Evolutionary conservation across 2,888 invertebrate species (phyloP).

Genomic region (Chrysotoxum bicinctum): DNA sequence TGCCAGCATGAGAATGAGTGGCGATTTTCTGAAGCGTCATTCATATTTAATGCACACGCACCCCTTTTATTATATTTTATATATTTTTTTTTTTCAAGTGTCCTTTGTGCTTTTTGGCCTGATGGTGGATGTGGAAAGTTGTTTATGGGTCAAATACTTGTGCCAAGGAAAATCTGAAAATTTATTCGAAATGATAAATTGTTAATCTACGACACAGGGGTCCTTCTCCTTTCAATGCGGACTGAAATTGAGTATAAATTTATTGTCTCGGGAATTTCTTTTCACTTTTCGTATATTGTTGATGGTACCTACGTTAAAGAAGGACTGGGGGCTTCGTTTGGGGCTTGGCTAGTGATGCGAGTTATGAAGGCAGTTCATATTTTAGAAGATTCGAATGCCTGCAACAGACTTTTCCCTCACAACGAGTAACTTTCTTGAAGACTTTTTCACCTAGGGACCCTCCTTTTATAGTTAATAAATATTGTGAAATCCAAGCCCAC

Average conservation of each 20-base stretch:
- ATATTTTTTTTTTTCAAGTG: not conserved
- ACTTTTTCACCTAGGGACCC: not conserved
- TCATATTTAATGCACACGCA: conserved; percentile 70
- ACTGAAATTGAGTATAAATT: conserved; percentile 44
- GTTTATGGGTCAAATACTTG: conserved; percentile 67
- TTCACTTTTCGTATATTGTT: not conserved
- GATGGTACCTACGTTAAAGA: not conserved
- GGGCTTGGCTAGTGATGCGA: not conserved
- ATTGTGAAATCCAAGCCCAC: not conserved
- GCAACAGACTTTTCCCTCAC: conserved; percentile 30
- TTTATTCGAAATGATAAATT: conserved; percentile 57
- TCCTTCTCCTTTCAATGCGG: conserved; percentile 18
- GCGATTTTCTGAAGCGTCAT: conserved; percentile 59
- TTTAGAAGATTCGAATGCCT: conserved; percentile 22
- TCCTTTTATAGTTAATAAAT: not conserved
- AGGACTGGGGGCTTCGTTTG: not conserved
- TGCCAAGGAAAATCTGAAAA: conserved; percentile 57
- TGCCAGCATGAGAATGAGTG: conserved; percentile 47
- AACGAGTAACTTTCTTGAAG: conserved; percentile 19
- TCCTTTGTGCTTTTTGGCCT: conserved; percentile 40
- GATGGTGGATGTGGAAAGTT: conserved; percentile 50
- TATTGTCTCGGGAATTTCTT: conserved; percentile 24
- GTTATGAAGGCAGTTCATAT: not conserved
- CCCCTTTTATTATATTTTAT: conserved; percentile 40
- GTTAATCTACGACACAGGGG: conserved; percentile 17